Base-by-base conservation (phyloP, 2,888 invertebrate species). In the Drosophila flavopinicola region DNA sequence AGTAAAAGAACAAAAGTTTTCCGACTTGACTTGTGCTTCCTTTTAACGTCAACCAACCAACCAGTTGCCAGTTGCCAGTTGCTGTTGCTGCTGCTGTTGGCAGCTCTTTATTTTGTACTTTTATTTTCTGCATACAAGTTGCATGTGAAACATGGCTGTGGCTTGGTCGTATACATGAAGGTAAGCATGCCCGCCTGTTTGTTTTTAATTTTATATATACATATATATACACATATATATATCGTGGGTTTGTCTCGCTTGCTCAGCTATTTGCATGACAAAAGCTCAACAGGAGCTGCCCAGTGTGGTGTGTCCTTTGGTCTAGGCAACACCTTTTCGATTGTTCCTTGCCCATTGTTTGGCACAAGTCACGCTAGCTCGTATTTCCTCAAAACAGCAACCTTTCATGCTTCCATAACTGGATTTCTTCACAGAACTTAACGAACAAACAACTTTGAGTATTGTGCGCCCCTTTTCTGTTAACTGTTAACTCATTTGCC, bases 31-130 rank as follows among this genome's bases (percentile, higher is more conserved):
- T 82, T 70, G 77, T 79, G 85, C 73, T 79, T 86, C 85, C 86
- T 76, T 84, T 86, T 68, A 73, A 86, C 86, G 78, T 77, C 87
- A 86, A 80, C 80, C n/a, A n/a, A n/a, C n/a, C n/a, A n/a, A n/a
- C n/a, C n/a, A n/a, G n/a, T n/a, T n/a, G n/a, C n/a, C 74, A 57
- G 60, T 83, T 80, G 80, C 70, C 73, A 66, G 73, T 70, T 58
- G 52, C 15, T 48, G 25, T 13, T 47, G 23, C 35, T 65, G 51
- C 58, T 73, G 60, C 33, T 72, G 53, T 32, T 72, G 71, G 75
- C 71, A 72, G 59, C 48, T 59, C 56, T 53, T 65, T 65, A 54
- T 49, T 17, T 45, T 57, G 32, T 25, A 25, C 25, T 47, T 37
- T 35, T 35, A 17, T 47, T 30, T 49, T 15, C 20, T 10, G n/a